Base-by-base conservation (phyloP, 2,888 invertebrate species). In the Caenorhabditis macrosperma region DNA sequence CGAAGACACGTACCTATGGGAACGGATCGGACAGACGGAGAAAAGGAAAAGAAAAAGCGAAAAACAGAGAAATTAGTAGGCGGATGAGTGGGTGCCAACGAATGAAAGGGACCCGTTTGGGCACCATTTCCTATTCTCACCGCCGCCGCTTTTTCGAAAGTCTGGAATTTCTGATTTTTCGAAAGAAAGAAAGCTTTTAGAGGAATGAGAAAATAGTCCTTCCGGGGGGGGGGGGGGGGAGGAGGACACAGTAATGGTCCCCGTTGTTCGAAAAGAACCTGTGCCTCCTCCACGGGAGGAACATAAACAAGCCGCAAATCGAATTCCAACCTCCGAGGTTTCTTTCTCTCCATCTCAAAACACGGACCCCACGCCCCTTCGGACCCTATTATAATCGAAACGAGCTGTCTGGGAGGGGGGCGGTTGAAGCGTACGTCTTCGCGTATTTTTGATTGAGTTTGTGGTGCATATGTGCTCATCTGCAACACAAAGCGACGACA, bases 381-480 rank as follows among this genome's bases (percentile, higher is more conserved):
- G 48, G 46, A 55, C 74, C 74, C 74, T 74, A 74, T 74, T 74
- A 74, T 74, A 74, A 74, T 74, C 74, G 74, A 74, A 74, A 74
- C 74, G 74, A 74, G 74, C 57, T 30, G 68, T 71, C 61, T 50
- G 54, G 24, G 24, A 41, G 41, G 41, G 22, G 24, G 54, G 54
- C 26, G 54, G n/a, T n/a, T n/a, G n/a, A n/a, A n/a, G 12, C 54
- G 61, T 54, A 54, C 61, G 71, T 61, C 71, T 61, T 61, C 71
- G 59, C 64, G 59, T 66, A 74, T 64, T 74, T 74, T 74, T 74
- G 74, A 74, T 74, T 74, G 74, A 74, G 74, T 74, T 74, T 57
- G 72, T 72, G 72, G 72, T 64, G 50, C 74, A 74, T 66, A 74
- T 66, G 64, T 74, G 74, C 74, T 74, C 74, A 74, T 74, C 74